Base-by-base conservation (phyloP, 1,140 invertebrate genomes). In the Andricus grossulariae region DNA sequence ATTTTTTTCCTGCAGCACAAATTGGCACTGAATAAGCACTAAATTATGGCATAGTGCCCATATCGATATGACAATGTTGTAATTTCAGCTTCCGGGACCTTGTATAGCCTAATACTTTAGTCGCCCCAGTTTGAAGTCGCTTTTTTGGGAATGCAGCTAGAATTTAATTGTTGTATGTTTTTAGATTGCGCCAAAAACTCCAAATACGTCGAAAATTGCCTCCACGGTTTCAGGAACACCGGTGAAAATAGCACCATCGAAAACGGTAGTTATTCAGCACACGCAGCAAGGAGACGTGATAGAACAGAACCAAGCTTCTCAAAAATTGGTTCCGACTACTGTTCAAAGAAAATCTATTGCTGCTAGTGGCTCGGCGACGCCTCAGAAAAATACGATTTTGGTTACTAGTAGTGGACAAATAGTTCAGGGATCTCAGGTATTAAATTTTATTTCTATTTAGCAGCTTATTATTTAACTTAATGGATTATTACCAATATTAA, bases 361-460 rank as follows among this genome's bases (percentile, higher is more conserved):
- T 15, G 76, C 82, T n/a, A 75, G 82, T 32, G 75, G 76, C 5
- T 60, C 82, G 0, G 72, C 83, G n/a, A 85, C 83, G 76, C 74
- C 86, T 3, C 82, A 83, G 1, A 91, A 91, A 18, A 87, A 83
- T 45, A 86, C 90, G 2, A 84, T 90, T 49, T 83, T 91, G 0
- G 87, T 91, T 66, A 87, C 89, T 0, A 91, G 90, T 77, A 83
- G 89, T 25, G 90, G 89, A 39, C 90, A 91, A 84, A 80, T 90
- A 21, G 79, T 90, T 0, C 88, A 89, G 71, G 88, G 88, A 18
- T 80, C 89, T 72, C 89, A 91, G 79, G 90, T 90, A 74, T 52
- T 71, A 78, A 39, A 76, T 71, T 16, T 49, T 16, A 54, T 76
- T 72, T 77, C 51, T 72, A 76, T 32, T 25, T n/a, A 71, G 16